These are phyloP conservation scores for Ameiurus melas DNA, from an alignment of 2,113 vertebrate species.

Conservation along the genomic window DNA sequence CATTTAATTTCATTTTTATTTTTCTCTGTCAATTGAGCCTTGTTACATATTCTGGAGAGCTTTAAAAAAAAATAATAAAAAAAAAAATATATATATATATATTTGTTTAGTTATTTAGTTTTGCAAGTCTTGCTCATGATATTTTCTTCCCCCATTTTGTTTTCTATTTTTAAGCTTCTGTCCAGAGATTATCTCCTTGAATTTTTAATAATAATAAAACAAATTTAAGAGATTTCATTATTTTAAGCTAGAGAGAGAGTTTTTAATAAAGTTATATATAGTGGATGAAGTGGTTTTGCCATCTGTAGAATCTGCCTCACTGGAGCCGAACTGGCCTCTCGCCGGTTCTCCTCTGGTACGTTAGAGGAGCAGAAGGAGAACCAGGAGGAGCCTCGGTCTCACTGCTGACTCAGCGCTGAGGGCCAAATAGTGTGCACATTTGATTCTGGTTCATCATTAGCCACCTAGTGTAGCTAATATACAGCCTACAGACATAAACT, in stretches of 20 bases:
- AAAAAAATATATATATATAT: no score
- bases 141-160: neutral
- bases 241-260: neutral
- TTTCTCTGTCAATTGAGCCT: neutral
- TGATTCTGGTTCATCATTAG: constrained; percentile 62
- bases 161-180: neutral
- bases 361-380: constrained; percentile 64
- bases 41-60: neutral
- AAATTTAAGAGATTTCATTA: neutral
- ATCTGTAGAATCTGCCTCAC: constrained; percentile 26
- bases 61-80: no score
- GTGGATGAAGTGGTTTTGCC: neutral
- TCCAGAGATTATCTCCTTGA: neutral
- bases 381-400: constrained; percentile 58
- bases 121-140: neutral
- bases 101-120: neutral
- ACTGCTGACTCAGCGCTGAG: constrained; percentile 66
- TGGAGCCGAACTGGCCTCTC: constrained; percentile 30
- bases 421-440: constrained; percentile 55
- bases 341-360: constrained; percentile 31
- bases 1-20: constrained; percentile 13
- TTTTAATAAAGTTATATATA: neutral
- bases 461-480: constrained; percentile 23
- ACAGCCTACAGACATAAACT: neutral
- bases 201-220: neutral